phyloP scores from a whole-genome alignment of 1,140 invertebrate species.

The Brachionus angularis region DNA sequence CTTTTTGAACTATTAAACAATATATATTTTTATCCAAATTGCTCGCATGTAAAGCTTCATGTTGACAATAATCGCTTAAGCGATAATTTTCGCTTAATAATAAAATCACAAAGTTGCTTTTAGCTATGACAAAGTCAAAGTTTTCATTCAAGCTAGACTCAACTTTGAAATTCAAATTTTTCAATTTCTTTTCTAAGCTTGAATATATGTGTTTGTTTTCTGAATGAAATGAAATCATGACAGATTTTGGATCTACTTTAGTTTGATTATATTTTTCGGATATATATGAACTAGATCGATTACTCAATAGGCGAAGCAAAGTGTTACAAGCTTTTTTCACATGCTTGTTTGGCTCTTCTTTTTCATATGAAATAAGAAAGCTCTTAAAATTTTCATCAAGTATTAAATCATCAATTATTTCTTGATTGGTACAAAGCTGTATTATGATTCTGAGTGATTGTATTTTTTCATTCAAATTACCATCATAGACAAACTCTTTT shows the following conservation, averaged over 20 bases:
- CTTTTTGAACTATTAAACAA: too few relatives aligned
- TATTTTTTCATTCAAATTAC: neutral
- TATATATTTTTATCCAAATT: too few relatives aligned
- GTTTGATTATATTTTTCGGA: neutral
- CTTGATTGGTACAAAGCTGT: neutral
- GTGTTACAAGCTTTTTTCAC: neutral
- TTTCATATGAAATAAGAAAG: neutral
- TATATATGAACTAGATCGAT: neutral
- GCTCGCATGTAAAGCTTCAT: too few relatives aligned
- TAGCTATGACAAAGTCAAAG: too few relatives aligned
- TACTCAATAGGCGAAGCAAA: neutral
- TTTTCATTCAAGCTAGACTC: neutral
- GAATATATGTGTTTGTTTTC: neutral
- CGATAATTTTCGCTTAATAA: too few relatives aligned
- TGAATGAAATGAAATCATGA: slow-evolving; percentile 19
- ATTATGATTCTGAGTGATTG: neutral
- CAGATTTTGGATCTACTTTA: neutral
- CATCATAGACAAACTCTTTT: neutral
- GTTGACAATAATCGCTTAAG: too few relatives aligned
- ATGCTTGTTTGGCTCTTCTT: neutral
- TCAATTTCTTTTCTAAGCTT: neutral
- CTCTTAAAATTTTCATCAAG: neutral
- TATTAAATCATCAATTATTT: neutral
- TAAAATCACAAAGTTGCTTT: too few relatives aligned
- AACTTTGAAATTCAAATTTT: neutral